A percentile compares a stretch with the other conserved stretches of the same genome.
Evolutionary conservation across 2,888 invertebrate species (phyloP).

Genomic region (Seira musarum): DNA sequence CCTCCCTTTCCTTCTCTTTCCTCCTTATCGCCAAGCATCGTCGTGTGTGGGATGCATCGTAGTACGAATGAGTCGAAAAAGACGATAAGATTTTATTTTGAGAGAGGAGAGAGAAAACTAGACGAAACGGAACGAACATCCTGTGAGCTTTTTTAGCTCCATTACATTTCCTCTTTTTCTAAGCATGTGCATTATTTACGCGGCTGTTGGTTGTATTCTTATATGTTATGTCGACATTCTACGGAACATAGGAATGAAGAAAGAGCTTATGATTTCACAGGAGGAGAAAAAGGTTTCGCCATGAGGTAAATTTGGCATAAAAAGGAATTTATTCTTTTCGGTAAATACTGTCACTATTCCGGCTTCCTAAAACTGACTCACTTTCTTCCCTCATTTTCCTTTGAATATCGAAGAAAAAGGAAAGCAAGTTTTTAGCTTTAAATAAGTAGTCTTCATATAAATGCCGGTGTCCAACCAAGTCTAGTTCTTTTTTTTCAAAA

Average conservation of each 20-base stretch:
- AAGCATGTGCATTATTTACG: not conserved
- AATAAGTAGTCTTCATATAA: too few species aligned
- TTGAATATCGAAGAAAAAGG: too few species aligned
- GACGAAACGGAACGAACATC: slow-evolving; percentile 55
- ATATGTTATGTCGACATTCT: not conserved
- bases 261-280: too few species aligned
- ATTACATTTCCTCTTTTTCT: not conserved
- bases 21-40: too few species aligned
- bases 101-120: slow-evolving; percentile 11
- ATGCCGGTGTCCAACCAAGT: too few species aligned
- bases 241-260: not conserved
- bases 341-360: too few species aligned
- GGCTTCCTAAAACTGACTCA: too few species aligned
- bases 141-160: slow-evolving; percentile 21
- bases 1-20: slow-evolving; percentile 24
- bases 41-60: slow-evolving; percentile 45
- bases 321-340: not conserved
- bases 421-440: too few species aligned
- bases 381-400: slow-evolving; percentile 24
- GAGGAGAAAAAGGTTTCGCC: not conserved
- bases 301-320: not conserved
- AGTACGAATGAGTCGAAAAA: not conserved
- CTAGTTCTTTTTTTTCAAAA: too few species aligned
- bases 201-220: too few species aligned
- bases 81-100: not conserved